phyloP scores from a whole-genome alignment of 2,113 vertebrate species.

The Pao palembangensis region DNA sequence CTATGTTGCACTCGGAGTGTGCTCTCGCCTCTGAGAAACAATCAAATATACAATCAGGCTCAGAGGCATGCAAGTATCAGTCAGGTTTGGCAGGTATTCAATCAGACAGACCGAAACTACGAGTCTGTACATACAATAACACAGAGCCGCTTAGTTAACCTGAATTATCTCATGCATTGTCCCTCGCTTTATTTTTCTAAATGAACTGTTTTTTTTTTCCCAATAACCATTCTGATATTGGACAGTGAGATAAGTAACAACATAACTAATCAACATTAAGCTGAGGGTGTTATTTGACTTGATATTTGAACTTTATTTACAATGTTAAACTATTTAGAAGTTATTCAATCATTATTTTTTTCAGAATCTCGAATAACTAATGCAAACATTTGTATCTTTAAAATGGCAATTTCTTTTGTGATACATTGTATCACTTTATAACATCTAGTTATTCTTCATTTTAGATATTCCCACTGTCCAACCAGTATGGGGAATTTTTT shows the following conservation, averaged over 20 bases:
- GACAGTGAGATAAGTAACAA: no score
- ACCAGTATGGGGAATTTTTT: not conserved
- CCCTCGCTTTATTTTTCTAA: not conserved
- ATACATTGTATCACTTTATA: not conserved
- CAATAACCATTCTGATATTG: no score
- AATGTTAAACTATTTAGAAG: no score
- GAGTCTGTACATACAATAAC: slow-evolving; percentile 10
- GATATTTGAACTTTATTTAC: no score
- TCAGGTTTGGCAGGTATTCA: slow-evolving; percentile 23
- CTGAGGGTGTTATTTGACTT: no score
- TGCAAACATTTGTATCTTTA: no score
- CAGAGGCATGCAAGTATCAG: not conserved
- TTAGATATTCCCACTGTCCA: not conserved
- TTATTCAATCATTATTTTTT: no score
- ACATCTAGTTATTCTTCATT: not conserved
- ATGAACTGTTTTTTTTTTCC: no score
- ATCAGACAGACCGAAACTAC: slow-evolving; percentile 23
- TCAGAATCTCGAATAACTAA: no score
- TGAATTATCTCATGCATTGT: not conserved
- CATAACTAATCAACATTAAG: no score
- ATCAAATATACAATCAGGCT: slow-evolving; percentile 10
- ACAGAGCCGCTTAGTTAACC: not conserved
- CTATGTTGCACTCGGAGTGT: slow-evolving; percentile 20
- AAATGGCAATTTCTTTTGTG: not conserved
- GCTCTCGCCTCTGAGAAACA: slow-evolving; percentile 27